Percentiles rank a stretch among this genome's conserved stretches.
phyloP scores from a whole-genome alignment of 2,888 invertebrate genomes.

The Cetonia aurata region DNA sequence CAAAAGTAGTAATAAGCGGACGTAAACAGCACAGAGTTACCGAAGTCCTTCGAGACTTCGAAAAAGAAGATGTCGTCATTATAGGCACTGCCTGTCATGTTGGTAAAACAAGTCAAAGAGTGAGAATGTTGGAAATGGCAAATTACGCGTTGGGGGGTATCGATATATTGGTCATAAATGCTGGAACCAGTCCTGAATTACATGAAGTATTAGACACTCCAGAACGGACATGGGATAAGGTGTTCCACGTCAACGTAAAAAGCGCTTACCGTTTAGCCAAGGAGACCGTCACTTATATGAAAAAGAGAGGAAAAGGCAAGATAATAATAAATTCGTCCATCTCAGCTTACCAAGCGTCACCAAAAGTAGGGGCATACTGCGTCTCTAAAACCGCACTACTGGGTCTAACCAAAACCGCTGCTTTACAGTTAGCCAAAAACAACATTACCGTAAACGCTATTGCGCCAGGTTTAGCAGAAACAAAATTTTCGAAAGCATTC shows the following conservation, averaged over 20 bases:
- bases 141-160: conserved; percentile 75
- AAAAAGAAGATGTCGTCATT: conserved; percentile 77
- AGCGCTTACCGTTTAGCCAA: conserved; percentile 89
- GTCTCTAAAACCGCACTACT: conserved; percentile 94
- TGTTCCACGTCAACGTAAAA: conserved; percentile 96
- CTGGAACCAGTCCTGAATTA: conserved; percentile 89
- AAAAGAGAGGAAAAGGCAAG: conserved; percentile 83
- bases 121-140: conserved; percentile 18
- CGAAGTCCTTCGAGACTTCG: conserved; percentile 78
- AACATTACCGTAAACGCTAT: conserved; percentile 95
- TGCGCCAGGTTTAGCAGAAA: conserved; percentile 92
- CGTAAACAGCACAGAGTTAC: conserved; percentile 89
- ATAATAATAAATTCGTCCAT: conserved; percentile 92
- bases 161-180: conserved; percentile 97
- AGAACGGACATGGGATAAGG: conserved; percentile 94
- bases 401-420: conserved; percentile 87
- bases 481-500: conserved; percentile 87
- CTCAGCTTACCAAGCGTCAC: conserved; percentile 83
- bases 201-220: conserved; percentile 84
- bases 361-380: conserved; percentile 89
- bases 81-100: conserved; percentile 92
- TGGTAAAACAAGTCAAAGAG: conserved; percentile 81
- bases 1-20: conserved; percentile 92
- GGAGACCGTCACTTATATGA: conserved; percentile 86
- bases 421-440: conserved; percentile 79